A percentile compares a stretch with the other conserved stretches of the same genome.
phyloP scores from a whole-genome alignment of 1,140 invertebrate species.

The Muscidifurax raptorellus region DNA sequence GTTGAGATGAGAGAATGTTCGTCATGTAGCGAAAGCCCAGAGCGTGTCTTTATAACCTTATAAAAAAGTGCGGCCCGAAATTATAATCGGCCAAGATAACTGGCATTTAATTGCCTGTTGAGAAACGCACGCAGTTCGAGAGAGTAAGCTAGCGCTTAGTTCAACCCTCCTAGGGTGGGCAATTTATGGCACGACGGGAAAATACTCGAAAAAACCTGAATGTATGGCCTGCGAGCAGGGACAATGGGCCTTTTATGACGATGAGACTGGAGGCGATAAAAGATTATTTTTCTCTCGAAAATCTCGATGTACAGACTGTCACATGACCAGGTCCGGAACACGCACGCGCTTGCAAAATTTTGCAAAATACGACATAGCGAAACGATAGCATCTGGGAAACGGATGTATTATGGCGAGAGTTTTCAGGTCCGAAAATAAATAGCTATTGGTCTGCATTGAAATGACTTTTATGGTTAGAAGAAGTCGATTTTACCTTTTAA shows the following conservation, averaged over 20 bases:
- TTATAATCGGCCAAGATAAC: conserved; percentile 47
- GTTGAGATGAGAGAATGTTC: no score
- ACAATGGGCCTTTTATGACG: no score
- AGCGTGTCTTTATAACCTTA: background rate
- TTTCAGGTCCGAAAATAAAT: background rate
- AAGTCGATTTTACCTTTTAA: conserved; percentile 50
- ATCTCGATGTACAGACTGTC: background rate
- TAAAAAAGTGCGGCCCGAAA: no score
- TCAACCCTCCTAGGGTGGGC: conserved; percentile 9
- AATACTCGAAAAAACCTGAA: no score
- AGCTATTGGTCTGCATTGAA: conserved; percentile 26
- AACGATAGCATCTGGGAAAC: conserved; percentile 47
- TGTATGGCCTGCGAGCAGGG: no score
- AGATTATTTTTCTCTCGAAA: no score
- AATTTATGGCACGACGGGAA: background rate
- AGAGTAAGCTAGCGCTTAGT: background rate
- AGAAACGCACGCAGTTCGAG: background rate
- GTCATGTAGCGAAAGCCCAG: background rate
- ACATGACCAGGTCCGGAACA: background rate
- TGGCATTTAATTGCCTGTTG: conserved; percentile 20
- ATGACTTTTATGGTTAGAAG: conserved; percentile 37
- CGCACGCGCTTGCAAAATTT: background rate
- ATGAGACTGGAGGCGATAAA: no score
- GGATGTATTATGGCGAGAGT: conserved; percentile 54
- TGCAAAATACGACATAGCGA: background rate